Evolutionary conservation across 1,140 invertebrate genomes (phyloP).

Genomic region (Leptinotarsa texana): DNA sequence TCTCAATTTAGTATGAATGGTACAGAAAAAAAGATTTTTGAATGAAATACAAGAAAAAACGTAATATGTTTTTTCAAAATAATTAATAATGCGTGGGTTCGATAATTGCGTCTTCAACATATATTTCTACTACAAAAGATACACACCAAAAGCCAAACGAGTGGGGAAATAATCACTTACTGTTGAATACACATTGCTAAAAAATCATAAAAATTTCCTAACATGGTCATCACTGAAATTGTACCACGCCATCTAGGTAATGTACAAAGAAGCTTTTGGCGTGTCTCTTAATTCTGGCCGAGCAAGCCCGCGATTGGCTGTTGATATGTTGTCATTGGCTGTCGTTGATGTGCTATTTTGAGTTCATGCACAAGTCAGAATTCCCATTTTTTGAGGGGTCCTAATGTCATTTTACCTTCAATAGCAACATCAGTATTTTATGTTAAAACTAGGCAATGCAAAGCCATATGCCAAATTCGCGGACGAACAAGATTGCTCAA

Average conservation of each 20-base stretch:
- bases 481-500: slow-evolving; percentile 4
- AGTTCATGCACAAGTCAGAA: too few species aligned
- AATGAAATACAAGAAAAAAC: too few species aligned
- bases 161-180: slow-evolving; percentile 6
- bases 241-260: slow-evolving; percentile 13
- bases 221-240: slow-evolving; percentile 18
- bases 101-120: background rate
- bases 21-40: too few species aligned
- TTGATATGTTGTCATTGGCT: slow-evolving; percentile 46
- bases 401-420: background rate
- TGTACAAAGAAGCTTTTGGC: slow-evolving; percentile 26
- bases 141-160: slow-evolving; percentile 27
- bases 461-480: slow-evolving; percentile 41
- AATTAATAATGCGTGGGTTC: background rate
- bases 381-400: too few species aligned
- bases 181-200: slow-evolving; percentile 15
- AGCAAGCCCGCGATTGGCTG: slow-evolving; percentile 29
- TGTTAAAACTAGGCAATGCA: slow-evolving; percentile 33
- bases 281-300: slow-evolving; percentile 28
- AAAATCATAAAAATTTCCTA: slow-evolving; percentile 28
- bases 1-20: too few species aligned
- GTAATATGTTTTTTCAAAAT: too few species aligned
- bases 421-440: slow-evolving; percentile 2
- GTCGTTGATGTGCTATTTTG: background rate
- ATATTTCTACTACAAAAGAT: slow-evolving; percentile 1